Evolutionary conservation across 2,113 vertebrate species (phyloP).

Genomic region (Pyrgilauda ruficollis): DNA sequence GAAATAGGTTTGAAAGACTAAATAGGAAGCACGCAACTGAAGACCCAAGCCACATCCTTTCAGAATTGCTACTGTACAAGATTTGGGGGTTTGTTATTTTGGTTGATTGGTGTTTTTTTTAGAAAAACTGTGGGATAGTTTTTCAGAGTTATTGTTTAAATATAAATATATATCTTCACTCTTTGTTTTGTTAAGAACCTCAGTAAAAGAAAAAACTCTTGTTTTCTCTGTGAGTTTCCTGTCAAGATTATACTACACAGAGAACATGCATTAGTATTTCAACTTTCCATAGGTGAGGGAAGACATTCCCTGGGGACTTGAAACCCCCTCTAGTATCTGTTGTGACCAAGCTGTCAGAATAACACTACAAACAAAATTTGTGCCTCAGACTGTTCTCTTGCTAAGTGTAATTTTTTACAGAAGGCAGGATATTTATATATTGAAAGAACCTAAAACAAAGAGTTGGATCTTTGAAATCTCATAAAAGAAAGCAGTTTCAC

Average conservation of each 20-base stretch:
- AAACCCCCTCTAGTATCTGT: not conserved
- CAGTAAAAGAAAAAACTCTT: not conserved
- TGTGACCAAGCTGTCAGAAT: not conserved
- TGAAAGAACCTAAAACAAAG: not conserved
- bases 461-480: not conserved
- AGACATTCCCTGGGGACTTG: not conserved
- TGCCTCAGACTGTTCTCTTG: not conserved
- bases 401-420: not conserved
- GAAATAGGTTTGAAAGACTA: not conserved
- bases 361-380: not conserved
- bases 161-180: not conserved
- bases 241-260: not conserved
- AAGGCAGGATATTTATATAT: not conserved
- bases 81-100: not conserved
- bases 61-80: not conserved
- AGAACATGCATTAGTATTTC: not conserved
- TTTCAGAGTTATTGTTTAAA: not conserved
- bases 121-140: not conserved
- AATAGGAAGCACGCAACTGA: not conserved
- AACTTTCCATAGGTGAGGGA: not conserved
- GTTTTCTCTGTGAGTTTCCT: not conserved
- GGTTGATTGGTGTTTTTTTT: not conserved
- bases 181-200: not conserved
- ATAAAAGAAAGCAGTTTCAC: not conserved
- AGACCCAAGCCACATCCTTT: not conserved